Conservation (phyloP, 2,797 vertebrate genomes). For the Eleutherodactylus coqui region DNA sequence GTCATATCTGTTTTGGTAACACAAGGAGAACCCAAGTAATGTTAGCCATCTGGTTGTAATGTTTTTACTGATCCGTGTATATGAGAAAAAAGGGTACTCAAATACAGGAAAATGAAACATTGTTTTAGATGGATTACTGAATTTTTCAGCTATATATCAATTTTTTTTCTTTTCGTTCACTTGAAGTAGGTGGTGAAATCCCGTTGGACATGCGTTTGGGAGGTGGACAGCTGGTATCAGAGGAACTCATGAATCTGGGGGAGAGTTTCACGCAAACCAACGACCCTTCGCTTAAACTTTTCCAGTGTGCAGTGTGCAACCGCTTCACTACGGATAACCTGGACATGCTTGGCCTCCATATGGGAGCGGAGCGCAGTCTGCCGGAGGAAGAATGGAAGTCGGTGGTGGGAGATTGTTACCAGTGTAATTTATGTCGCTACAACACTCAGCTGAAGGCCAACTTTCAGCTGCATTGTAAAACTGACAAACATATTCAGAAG, state of each 20-base stretch:
- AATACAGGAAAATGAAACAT: background rate
- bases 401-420: slow-evolving; percentile 93
- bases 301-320: slow-evolving; percentile 99
- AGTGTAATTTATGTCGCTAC: slow-evolving; percentile 98
- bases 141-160: background rate
- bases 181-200: slow-evolving; percentile 91
- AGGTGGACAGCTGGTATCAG: slow-evolving; percentile 94
- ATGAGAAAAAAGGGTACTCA: background rate
- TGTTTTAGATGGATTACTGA: background rate
- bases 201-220: slow-evolving; percentile 94
- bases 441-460: slow-evolving; percentile 99
- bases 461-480: slow-evolving; percentile 99
- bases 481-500: slow-evolving; percentile 98
- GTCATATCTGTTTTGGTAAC: background rate
- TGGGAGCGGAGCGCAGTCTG: slow-evolving; percentile 92
- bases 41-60: no score
- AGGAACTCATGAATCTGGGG: slow-evolving; percentile 97
- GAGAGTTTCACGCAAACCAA: slow-evolving; percentile 97
- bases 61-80: background rate
- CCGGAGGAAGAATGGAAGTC: slow-evolving; percentile 98
- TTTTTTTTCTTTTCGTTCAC: background rate
- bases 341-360: slow-evolving; percentile 96
- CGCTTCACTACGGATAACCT: slow-evolving; percentile 97
- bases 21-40: background rate
- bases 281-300: slow-evolving; percentile 96